phyloP scores from a whole-genome alignment of 1,140 invertebrate species.

The Hetaerina americana region DNA sequence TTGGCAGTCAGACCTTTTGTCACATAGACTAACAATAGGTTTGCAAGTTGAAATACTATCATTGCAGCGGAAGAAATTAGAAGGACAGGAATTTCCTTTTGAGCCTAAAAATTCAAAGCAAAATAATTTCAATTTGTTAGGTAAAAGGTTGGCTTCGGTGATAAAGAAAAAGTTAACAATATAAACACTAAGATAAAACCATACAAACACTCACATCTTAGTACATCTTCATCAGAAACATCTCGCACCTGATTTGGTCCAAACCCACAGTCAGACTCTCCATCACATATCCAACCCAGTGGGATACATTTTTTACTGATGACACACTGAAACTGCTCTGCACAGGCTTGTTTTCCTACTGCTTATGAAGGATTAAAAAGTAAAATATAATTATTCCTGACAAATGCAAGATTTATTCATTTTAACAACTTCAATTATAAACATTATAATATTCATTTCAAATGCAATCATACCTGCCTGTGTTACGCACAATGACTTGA shows the following conservation, averaged over 20 bases:
- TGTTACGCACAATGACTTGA: too few relatives aligned
- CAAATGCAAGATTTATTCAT: too few relatives aligned
- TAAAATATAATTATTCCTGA: too few relatives aligned
- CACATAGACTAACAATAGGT: slow-evolving; percentile 34
- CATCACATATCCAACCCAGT: slow-evolving; percentile 64
- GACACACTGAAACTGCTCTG: slow-evolving; percentile 50
- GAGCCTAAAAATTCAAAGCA: slow-evolving; percentile 26
- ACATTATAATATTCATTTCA: too few relatives aligned
- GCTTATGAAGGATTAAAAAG: too few relatives aligned
- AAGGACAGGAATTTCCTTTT: slow-evolving; percentile 35
- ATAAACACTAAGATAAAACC: not conserved
- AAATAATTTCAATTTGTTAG: slow-evolving; percentile 3
- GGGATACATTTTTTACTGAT: slow-evolving; percentile 56
- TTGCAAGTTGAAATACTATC: slow-evolving; percentile 31
- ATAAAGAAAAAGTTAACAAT: not conserved
- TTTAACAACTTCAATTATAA: too few relatives aligned
- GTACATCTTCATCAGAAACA: slow-evolving; percentile 40
- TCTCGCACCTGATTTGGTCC: slow-evolving; percentile 39
- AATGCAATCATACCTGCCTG: too few relatives aligned
- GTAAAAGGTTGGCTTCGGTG: not conserved
- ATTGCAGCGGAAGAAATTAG: slow-evolving; percentile 44
- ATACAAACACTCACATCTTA: slow-evolving; percentile 34
- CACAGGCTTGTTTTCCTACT: slow-evolving; percentile 36
- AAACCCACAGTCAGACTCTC: slow-evolving; percentile 57
- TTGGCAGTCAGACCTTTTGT: slow-evolving; percentile 35